Percentiles rank a stretch among this genome's conserved stretches.
Conservation (phyloP, 2,113 vertebrate genomes). For the Xiphophorus maculatus region DNA sequence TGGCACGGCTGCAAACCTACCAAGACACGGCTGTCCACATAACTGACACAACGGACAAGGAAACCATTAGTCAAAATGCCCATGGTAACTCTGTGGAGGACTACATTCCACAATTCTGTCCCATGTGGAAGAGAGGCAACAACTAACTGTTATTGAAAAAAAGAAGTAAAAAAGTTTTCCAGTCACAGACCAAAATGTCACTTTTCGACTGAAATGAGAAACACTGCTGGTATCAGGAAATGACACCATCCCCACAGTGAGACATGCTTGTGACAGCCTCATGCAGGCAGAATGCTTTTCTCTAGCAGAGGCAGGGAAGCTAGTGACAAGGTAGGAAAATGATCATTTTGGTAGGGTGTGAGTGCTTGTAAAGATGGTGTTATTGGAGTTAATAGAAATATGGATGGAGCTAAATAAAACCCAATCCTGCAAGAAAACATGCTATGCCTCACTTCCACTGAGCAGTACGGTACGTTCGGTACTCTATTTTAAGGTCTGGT, state of each 20-base stretch:
- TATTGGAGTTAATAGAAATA: not conserved
- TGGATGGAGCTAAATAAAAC: not conserved
- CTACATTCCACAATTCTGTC: no score
- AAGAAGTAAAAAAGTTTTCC: not conserved
- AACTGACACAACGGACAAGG: not conserved
- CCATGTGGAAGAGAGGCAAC: no score
- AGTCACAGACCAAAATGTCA: not conserved
- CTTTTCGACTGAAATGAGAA: not conserved
- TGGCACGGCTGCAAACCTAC: no score
- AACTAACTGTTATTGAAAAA: no score
- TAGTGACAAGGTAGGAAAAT: not conserved
- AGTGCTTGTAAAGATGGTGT: no score
- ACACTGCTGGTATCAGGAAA: not conserved
- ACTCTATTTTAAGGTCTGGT: no score
- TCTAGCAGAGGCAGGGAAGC: not conserved
- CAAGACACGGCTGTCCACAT: not conserved
- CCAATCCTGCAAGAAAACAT: not conserved
- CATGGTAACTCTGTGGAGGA: no score
- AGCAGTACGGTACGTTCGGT: no score
- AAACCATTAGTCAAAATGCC: no score
- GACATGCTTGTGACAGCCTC: not conserved
- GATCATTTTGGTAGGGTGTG: no score
- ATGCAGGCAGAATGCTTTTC: not conserved
- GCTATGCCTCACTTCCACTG: no score
- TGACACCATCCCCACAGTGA: not conserved